Evolutionary conservation across 1,140 invertebrate species (phyloP).

Genomic region (Anastrepha obliqua): DNA sequence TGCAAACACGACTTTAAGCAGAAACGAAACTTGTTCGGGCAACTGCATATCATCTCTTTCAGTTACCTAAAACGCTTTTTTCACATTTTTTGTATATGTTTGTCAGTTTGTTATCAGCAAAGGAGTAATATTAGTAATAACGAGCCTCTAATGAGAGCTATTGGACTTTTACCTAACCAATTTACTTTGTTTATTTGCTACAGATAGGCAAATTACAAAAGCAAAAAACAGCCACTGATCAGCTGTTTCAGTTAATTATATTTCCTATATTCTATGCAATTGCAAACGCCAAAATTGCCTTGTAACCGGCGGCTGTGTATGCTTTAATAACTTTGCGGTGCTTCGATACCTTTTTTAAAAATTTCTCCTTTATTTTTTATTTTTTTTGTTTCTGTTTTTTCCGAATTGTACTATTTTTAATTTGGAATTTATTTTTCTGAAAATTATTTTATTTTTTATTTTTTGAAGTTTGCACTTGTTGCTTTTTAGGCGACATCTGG

Average conservation of each 20-base stretch:
- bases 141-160: background rate
- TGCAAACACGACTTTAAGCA: background rate
- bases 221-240: background rate
- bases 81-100: too few species aligned
- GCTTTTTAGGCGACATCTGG: background rate
- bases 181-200: background rate
- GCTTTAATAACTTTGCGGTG: background rate
- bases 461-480: conserved; percentile 1
- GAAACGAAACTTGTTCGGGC: background rate
- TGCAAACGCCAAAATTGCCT: background rate
- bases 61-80: too few species aligned
- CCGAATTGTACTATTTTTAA: background rate
- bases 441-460: too few species aligned
- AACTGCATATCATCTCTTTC: background rate
- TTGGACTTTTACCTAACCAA: conserved; percentile 7
- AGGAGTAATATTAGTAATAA: too few species aligned
- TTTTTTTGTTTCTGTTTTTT: background rate
- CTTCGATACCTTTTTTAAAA: background rate
- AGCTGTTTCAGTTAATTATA: background rate
- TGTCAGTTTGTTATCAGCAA: too few species aligned
- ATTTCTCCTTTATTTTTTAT: background rate
- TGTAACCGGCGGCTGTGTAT: background rate
- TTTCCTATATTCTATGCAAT: conserved; percentile 2
- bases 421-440: background rate
- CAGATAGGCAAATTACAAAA: background rate